Percentiles rank a stretch among this genome's conserved stretches.
Evolutionary conservation across 2,888 invertebrate species (phyloP).

Genomic region (Falcaria lacertinaria): DNA sequence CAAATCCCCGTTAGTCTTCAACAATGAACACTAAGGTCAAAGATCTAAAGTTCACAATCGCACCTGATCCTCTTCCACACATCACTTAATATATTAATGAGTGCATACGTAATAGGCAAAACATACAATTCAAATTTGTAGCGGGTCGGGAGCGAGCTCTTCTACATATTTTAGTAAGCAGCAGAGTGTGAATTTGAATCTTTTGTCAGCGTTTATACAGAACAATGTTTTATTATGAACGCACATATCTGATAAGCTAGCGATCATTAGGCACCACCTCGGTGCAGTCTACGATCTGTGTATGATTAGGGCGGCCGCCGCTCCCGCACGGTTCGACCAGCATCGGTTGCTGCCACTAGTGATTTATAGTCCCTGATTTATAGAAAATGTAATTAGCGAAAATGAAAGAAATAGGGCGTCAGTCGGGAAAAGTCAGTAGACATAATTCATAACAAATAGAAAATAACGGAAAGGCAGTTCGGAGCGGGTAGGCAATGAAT

Average conservation of each 20-base stretch:
- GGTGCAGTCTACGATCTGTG: not conserved
- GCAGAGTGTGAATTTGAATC: slow-evolving; percentile 79
- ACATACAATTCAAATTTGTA: slow-evolving; percentile 79
- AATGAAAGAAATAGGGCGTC: slow-evolving; percentile 70
- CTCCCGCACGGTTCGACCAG: slow-evolving; percentile 8
- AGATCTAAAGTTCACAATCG: slow-evolving; percentile 47
- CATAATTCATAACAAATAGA: slow-evolving; percentile 79
- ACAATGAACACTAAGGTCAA: slow-evolving; percentile 26
- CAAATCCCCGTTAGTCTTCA: slow-evolving; percentile 15
- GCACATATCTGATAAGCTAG: slow-evolving; percentile 16
- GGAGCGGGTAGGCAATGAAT: slow-evolving; percentile 78
- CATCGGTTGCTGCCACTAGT: slow-evolving; percentile 29
- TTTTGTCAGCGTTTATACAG: slow-evolving; percentile 74
- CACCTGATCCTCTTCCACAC: slow-evolving; percentile 47
- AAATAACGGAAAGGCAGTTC: slow-evolving; percentile 77
- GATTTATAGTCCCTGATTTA: slow-evolving; percentile 70
- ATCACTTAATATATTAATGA: slow-evolving; percentile 80
- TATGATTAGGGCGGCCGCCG: not conserved
- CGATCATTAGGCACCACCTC: slow-evolving; percentile 6
- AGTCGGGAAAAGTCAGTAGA: slow-evolving; percentile 74
- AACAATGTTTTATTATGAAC: slow-evolving; percentile 53
- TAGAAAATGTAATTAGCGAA: slow-evolving; percentile 74
- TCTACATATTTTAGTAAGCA: slow-evolving; percentile 79
- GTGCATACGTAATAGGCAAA: slow-evolving; percentile 78
- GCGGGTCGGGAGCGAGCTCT: slow-evolving; percentile 71